phyloP scores from a whole-genome alignment of 2,888 invertebrate species.

The Mythimna albipuncta region DNA sequence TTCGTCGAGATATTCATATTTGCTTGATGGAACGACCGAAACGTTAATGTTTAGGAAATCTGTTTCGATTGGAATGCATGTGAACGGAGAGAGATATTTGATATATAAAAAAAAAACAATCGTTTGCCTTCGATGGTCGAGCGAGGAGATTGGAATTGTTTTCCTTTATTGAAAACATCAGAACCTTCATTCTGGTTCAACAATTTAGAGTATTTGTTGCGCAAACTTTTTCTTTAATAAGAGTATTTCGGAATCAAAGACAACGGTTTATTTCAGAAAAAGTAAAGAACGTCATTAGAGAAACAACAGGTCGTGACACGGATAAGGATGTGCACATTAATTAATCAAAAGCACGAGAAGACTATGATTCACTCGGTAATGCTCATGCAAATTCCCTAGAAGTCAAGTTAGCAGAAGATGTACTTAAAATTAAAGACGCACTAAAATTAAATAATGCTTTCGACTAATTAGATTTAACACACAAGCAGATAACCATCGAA shows the following conservation, averaged over 20 bases:
- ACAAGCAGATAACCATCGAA: not conserved
- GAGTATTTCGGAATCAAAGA: not conserved
- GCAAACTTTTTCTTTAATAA: not conserved
- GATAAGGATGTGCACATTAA: conserved; percentile 6
- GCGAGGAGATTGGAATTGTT: conserved; percentile 30
- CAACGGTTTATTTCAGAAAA: not conserved
- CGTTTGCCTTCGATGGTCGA: conserved; percentile 22
- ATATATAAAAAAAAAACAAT: conserved; percentile 6
- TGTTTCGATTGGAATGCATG: conserved; percentile 47
- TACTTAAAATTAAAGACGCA: not conserved
- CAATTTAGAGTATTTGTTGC: conserved; percentile 8
- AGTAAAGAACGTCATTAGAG: not conserved
- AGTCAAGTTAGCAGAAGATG: not conserved
- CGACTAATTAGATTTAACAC: not conserved
- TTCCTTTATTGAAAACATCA: conserved; percentile 6
- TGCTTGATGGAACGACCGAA: conserved; percentile 4
- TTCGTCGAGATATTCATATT: conserved; percentile 22
- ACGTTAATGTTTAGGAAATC: conserved; percentile 15
- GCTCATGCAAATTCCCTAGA: conserved; percentile 9
- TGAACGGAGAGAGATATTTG: conserved; percentile 29
- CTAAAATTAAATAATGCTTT: not conserved
- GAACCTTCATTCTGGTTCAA: conserved; percentile 1
- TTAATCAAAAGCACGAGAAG: conserved; percentile 12
- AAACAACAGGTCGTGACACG: conserved; percentile 27
- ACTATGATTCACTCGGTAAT: conserved; percentile 30